Base-by-base conservation (phyloP, 2,113 vertebrate genomes). In the Leuciscus idus region DNA sequence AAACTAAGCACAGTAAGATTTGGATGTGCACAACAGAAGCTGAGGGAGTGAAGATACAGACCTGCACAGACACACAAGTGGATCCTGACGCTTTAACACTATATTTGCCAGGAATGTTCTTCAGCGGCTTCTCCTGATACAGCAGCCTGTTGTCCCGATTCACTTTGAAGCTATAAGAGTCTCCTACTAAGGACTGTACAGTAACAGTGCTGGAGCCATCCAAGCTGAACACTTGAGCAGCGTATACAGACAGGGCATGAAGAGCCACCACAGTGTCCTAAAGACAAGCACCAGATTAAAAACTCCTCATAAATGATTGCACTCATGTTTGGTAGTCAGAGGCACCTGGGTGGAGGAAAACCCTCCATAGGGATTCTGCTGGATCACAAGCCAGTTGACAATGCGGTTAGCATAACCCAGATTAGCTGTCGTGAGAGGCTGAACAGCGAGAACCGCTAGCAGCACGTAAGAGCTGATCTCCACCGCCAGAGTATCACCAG, bases 271-370 rank as follows among this genome's bases (percentile, higher is more conserved):
- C 92, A 0, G 94, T 95, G 87, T 95, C 92, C 94, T 95, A 90
- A 46, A 23, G 68, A 3, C n/a, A 59, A 70, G 11, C 19, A 70
- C 21, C 15, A 13, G 43, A 21, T 21, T 39, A 75, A 73, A 55
- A 50, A 72, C 55, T n/a, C 80, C 6, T 8, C 28, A 75, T 21
- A 55, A 23, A 72, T 2, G 28, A 55, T 10, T 64, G 33, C 2
- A 9, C 10, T 68, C 15, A 68, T 68, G 28, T 68, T 33, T 19
- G 64, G 39, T 50, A 50, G 48, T 50, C 48, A 15, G 6, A 43
- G 48, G 3, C 84, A 97, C 96, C 95, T 94, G 94, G 0, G 94
- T 95, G 23, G 94, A 95, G 5, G 92, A 92, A 89, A 95, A 96
- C 26, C 94, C 94, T 84, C 95, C 95, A 1, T 89, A 91, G 28